phyloP scores from a whole-genome alignment of 2,113 vertebrate species.

The Cinclus mexicanus region DNA sequence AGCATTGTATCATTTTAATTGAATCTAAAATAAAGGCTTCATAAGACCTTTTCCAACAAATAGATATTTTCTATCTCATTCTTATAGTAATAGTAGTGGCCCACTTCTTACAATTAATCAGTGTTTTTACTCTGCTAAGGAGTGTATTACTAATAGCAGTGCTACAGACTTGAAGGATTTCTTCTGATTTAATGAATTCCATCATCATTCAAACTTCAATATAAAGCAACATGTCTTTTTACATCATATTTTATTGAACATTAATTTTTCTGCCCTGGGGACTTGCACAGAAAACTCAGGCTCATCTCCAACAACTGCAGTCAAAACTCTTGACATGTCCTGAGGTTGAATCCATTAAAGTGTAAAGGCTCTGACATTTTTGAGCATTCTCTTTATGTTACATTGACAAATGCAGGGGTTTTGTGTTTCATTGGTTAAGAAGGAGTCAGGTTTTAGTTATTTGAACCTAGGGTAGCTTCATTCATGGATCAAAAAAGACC shows the following conservation, averaged over 20 bases:
- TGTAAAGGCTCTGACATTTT: constrained; percentile 63
- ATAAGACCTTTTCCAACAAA: background rate
- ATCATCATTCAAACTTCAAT: background rate
- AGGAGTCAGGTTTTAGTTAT: constrained; percentile 73
- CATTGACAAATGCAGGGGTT: constrained; percentile 70
- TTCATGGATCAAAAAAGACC: constrained; percentile 77
- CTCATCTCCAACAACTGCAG: constrained; percentile 6
- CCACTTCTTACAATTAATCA: background rate
- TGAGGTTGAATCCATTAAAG: constrained; percentile 54
- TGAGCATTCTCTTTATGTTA: constrained; percentile 56
- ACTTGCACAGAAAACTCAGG: constrained; percentile 13
- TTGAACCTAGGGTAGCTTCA: constrained; percentile 73
- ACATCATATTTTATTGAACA: background rate
- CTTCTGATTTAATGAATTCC: background rate
- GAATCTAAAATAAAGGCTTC: background rate
- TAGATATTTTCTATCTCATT: background rate
- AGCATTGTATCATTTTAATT: background rate
- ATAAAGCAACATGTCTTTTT: background rate
- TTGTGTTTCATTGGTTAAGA: constrained; percentile 72
- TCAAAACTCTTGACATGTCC: constrained; percentile 48
- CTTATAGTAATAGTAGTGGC: background rate
- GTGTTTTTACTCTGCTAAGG: background rate
- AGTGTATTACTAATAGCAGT: background rate
- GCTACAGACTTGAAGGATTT: background rate
- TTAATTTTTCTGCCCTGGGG: background rate